A percentile compares a stretch with the other conserved stretches of the same genome.
phyloP scores from a whole-genome alignment of 2,113 vertebrate species.

The Trogon melanurus region DNA sequence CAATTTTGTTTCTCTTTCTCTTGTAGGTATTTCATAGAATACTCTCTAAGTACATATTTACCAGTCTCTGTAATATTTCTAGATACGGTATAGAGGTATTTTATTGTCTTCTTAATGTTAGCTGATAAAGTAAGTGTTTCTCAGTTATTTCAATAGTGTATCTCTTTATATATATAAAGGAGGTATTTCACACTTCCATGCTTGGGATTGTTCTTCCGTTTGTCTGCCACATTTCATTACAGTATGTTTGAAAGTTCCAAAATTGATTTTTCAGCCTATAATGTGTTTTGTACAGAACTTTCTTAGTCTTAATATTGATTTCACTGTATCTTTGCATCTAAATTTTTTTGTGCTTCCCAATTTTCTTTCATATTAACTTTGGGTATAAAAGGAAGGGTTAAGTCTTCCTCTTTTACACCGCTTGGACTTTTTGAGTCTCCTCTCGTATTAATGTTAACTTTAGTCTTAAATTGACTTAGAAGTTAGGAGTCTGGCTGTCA shows the following conservation, averaged over 20 bases:
- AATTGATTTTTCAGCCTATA: conserved; percentile 56
- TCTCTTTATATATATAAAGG: conserved; percentile 33
- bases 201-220: conserved; percentile 32
- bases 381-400: not conserved
- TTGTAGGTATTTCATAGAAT: not conserved
- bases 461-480: not conserved
- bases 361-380: conserved; percentile 46
- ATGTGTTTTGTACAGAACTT: conserved; percentile 44
- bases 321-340: conserved; percentile 13
- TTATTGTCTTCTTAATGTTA: conserved; percentile 57
- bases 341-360: conserved; percentile 14
- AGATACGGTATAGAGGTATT: conserved; percentile 31
- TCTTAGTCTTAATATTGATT: conserved; percentile 52
- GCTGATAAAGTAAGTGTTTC: conserved; percentile 55
- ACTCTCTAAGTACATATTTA: conserved; percentile 44
- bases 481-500: not conserved
- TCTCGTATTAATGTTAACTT: not conserved
- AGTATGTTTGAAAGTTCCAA: conserved; percentile 32
- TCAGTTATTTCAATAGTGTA: conserved; percentile 40
- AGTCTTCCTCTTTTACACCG: not conserved
- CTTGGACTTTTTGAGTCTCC: not conserved
- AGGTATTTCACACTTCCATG: conserved; percentile 51
- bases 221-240: conserved; percentile 52
- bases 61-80: conserved; percentile 20
- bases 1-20: conserved; percentile 26